These are phyloP conservation scores for Meliscaeva auricollis DNA, from an alignment of 2,888 invertebrate genomes.

Conservation along the genomic window DNA sequence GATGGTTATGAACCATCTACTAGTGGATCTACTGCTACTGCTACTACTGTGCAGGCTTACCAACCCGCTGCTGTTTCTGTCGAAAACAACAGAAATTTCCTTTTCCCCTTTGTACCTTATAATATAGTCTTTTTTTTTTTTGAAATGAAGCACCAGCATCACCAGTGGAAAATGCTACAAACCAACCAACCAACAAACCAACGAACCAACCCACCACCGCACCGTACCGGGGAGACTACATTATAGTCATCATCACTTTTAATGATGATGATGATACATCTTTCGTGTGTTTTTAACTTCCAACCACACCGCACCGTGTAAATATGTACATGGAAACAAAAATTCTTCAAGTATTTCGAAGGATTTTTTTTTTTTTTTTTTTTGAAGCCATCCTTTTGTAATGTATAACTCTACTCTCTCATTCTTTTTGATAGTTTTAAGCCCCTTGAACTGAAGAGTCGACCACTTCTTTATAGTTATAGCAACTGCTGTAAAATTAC, in stretches of 20 bases:
- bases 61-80: constrained; percentile 22
- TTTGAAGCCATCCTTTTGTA: constrained; percentile 29
- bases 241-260: constrained; percentile 64
- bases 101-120: background rate
- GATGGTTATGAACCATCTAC: constrained; percentile 35
- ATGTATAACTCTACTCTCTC: constrained; percentile 12
- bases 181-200: constrained; percentile 15
- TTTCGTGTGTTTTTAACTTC: constrained; percentile 46
- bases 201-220: constrained; percentile 16
- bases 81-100: constrained; percentile 41
- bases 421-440: constrained; percentile 21
- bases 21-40: background rate
- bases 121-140: background rate
- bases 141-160: constrained; percentile 25
- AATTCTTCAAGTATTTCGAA: constrained; percentile 13
- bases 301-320: constrained; percentile 28
- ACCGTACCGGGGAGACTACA: constrained; percentile 59
- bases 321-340: constrained; percentile 42
- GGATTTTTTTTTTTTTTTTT: constrained; percentile 8
- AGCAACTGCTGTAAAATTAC: no score
- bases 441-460: background rate
- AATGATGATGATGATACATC: constrained; percentile 63
- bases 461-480: no score
- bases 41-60: constrained; percentile 17
- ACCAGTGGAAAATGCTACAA: constrained; percentile 6